Base-by-base conservation (phyloP, 1,140 invertebrate genomes). In the Orchestia grillus region DNA sequence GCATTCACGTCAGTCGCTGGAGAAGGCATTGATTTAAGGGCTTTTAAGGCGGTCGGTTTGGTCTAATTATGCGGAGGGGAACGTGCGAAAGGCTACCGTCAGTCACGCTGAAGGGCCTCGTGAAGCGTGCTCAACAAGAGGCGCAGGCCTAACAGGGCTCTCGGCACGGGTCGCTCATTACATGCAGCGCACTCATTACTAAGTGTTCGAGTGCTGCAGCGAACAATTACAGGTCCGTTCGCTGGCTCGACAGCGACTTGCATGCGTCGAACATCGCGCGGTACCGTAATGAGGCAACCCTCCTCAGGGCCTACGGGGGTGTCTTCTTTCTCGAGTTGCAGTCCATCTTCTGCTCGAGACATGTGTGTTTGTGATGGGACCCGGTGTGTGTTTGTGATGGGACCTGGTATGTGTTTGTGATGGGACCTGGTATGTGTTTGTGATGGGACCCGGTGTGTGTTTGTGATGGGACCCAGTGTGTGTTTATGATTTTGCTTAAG, bases 11-110 rank as follows among this genome's bases (percentile, higher is more conserved):
- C 88, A 90, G n/a, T 90, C 42, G 88, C 88, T 90, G 88, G 41
- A 44, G 88, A 90, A 44, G 88, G 88, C 88, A 90, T 90, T 90
- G 88, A 90, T 90, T 90, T 90, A 90, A 90, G 88, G 88, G 88
- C 88, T 90, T 90, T 90, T 90, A 90, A 44, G 88, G 88, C 88
- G 88, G 88, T 41, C 88, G 88, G n/a, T 90, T 90, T 90, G 88
- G 88, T 90, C 88, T 90, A 90, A 90, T 90, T 90, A 90, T 44
- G 88, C 43, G 88, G 88, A 90, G 88, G 88, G 62, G 43, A 90
- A 90, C 41, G 88, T 90, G 88, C 88, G 88, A 90, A 77, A 90
- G 88, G 88, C 88, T 44, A 44, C n/a, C 88, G 88, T 90, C 88
- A 90, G n/a, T 90, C 88, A 90, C 88, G 0, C 36, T 90, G 41